Evolutionary conservation across 2,113 vertebrate species (phyloP), one percentile per base, ranked within the genome.

Genomic region (Scophthalmus maximus): DNA sequence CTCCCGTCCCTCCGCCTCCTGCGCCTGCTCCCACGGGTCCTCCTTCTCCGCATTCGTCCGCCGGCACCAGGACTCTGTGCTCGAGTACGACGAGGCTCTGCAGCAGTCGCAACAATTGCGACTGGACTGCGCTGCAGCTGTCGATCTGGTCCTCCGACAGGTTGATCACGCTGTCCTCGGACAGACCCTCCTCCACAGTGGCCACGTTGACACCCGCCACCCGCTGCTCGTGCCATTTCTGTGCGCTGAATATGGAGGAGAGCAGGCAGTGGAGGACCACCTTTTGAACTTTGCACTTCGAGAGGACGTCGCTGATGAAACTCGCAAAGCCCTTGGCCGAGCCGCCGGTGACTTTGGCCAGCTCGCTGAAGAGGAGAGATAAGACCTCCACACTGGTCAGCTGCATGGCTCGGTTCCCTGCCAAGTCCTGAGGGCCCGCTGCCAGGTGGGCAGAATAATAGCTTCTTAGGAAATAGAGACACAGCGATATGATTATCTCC

Each of bases 261-360:
- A 99, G 93, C 62, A 99, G 89, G 69, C 97, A 99, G 52, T 99
- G 98, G 44, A 99, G 94, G 81, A 98, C 93, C 73, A 99, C 97
- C 56, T 98, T 99, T 91, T 99, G 98, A 80, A 99, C 97, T 84
- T 99, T 99, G 92, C 98, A 99, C 79, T 98, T 98, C 4, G 96
- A 98, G 55, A 99, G 90, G 89, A 99, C 96, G 20, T 99, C 98
- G 0, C 96, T 96, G 86, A 99, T 98, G 78, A 99, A 99, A 84
- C 97, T 98, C 46, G 97, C 96, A 57, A 99, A 99, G 38, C 98
- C 98, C 79, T 99, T 98, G 0, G 97, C 96, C 3, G 98, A 98
- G 75, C 95, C 96, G 46, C 96, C 97, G 4, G 95, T 98, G 68
- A 96, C 96, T 90, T 99, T 98, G 58, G 94, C 90, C n/a, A 99